phyloP scores from a whole-genome alignment of 2,113 vertebrate species.

The Sorex araneus region DNA sequence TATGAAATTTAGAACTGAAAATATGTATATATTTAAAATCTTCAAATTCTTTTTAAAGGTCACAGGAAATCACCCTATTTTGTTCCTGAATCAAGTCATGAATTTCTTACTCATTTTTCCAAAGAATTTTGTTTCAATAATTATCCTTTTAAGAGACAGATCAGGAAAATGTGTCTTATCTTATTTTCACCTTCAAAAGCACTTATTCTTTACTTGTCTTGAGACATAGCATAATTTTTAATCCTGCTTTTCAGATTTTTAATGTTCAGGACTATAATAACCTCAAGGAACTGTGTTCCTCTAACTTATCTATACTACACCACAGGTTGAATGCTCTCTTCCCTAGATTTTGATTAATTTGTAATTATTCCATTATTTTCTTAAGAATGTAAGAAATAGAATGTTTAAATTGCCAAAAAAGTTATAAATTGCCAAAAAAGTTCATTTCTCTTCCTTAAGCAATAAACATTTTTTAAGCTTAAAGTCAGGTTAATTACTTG shows the following conservation, averaged over 20 bases:
- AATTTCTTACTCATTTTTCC: slow-evolving; percentile 31
- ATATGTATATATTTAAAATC: slow-evolving; percentile 51
- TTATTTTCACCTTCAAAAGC: slow-evolving; percentile 18
- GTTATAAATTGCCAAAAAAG: slow-evolving; percentile 85
- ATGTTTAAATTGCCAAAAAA: slow-evolving; percentile 86
- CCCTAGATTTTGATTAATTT: slow-evolving; percentile 69
- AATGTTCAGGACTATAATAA: background rate
- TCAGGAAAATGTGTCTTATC: background rate
- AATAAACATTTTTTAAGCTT: slow-evolving; percentile 83
- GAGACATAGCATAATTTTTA: background rate
- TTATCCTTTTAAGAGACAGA: background rate
- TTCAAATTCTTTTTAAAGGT: slow-evolving; percentile 70
- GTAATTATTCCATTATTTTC: slow-evolving; percentile 69
- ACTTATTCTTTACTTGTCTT: background rate
- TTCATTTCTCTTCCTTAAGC: slow-evolving; percentile 81
- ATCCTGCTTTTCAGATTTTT: background rate
- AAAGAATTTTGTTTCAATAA: background rate
- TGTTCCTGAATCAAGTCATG: background rate
- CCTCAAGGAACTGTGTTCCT: background rate
- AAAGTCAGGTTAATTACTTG: slow-evolving; percentile 71
- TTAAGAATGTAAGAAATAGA: slow-evolving; percentile 75
- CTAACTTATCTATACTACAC: background rate
- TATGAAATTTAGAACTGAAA: slow-evolving; percentile 56
- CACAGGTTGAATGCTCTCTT: slow-evolving; percentile 67
- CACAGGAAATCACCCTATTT: slow-evolving; percentile 34